Evolutionary conservation across 2,888 invertebrate genomes (phyloP).

Genomic region (Stenurella melanura): DNA sequence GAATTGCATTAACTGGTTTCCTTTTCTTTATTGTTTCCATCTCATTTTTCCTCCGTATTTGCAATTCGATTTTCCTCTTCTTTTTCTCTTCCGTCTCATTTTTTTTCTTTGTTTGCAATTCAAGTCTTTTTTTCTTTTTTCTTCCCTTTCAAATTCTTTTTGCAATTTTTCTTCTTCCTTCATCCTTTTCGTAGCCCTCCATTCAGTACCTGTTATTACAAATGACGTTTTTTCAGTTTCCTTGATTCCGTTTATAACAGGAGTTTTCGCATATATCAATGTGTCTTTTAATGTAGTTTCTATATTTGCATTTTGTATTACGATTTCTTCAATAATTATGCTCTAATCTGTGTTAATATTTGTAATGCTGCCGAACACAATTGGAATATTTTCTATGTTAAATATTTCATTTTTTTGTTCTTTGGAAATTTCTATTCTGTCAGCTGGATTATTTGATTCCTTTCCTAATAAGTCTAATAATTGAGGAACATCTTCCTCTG

Average conservation of each 20-base stretch:
- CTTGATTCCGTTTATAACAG: constrained; percentile 7
- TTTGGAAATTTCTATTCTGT: too few relatives aligned
- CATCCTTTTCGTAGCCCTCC: too few relatives aligned
- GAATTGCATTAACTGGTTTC: not conserved
- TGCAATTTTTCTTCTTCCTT: too few relatives aligned
- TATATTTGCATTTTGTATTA: not conserved
- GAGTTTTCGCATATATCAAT: constrained; percentile 22
- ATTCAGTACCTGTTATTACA: too few relatives aligned
- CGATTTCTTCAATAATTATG: constrained; percentile 21
- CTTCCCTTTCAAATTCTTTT: too few relatives aligned
- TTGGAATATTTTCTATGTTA: too few relatives aligned
- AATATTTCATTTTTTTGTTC: not conserved
- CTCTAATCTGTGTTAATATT: not conserved
- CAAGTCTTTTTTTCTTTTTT: too few relatives aligned
- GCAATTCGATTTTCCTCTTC: not conserved
- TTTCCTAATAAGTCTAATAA: too few relatives aligned
- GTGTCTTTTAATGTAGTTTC: constrained; percentile 9
- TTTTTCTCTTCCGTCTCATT: not conserved
- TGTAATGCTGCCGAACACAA: not conserved
- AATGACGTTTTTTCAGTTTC: constrained; percentile 13
- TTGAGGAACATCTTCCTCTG: not conserved
- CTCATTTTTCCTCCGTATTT: not conserved
- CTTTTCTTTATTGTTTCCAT: not conserved
- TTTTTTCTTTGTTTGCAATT: too few relatives aligned
- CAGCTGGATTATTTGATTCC: too few relatives aligned